phyloP scores from a whole-genome alignment of 2,888 invertebrate genomes.

The Carcina quercana region DNA sequence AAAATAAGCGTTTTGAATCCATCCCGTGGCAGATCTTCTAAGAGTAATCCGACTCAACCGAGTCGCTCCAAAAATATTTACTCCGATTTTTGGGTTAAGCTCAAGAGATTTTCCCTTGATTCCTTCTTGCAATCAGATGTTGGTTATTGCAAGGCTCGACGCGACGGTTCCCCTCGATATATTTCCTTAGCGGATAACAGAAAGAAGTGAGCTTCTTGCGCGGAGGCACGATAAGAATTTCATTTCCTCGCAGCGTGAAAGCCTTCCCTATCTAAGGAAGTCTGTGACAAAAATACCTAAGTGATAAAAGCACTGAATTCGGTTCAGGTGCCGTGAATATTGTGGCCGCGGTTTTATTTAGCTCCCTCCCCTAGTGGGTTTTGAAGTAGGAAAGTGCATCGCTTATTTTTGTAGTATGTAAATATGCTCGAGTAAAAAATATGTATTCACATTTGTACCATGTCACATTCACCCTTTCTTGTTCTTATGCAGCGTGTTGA shows the following conservation, averaged over 20 bases:
- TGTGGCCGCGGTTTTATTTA: constrained; percentile 27
- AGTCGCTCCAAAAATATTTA: constrained; percentile 25
- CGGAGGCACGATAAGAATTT: constrained; percentile 72
- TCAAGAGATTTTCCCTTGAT: constrained; percentile 44
- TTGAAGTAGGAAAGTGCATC: constrained; percentile 5
- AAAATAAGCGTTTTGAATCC: constrained; percentile 17
- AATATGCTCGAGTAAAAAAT: too few species aligned
- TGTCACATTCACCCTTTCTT: too few species aligned
- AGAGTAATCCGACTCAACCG: constrained; percentile 13
- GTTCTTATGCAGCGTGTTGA: too few species aligned
- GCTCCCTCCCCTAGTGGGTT: too few species aligned
- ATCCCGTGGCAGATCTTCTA: too few species aligned
- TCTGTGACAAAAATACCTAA: constrained; percentile 67
- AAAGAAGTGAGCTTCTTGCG: constrained; percentile 62
- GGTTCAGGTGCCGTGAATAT: constrained; percentile 45
- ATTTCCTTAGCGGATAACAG: constrained; percentile 68
- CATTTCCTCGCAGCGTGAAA: constrained; percentile 66
- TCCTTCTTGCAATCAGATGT: constrained; percentile 60
- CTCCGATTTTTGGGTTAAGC: constrained; percentile 32
- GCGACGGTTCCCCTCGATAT: constrained; percentile 46
- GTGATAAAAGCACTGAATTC: constrained; percentile 65
- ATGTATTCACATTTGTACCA: too few species aligned
- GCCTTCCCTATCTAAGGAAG: constrained; percentile 67
- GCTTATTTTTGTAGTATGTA: too few species aligned
- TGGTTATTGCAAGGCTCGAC: constrained; percentile 51